Evolutionary conservation across 2,888 invertebrate species (phyloP), one percentile per base, ranked within the genome.

Genomic region (Acanthosepion pharaonis): DNA sequence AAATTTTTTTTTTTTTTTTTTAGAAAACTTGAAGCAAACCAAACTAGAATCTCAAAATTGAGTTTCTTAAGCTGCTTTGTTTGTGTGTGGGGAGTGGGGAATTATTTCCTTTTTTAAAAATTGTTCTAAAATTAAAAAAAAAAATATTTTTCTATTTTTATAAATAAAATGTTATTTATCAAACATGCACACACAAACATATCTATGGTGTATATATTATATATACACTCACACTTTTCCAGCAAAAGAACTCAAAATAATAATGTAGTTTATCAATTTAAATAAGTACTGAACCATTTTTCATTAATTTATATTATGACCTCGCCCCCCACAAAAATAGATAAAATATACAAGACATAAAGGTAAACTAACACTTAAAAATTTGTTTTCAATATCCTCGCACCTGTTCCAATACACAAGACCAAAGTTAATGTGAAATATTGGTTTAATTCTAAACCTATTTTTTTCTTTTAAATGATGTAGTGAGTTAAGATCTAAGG

Each of bases 121-220:
- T n/a, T 33, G 11, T n/a, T 78, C n/a, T 78, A n/a, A 78, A n/a
- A 78, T 78, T 23, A 33, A 33, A 78, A n/a, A 9, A n/a, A 9
- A 78, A 78, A 78, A 78, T 59, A 59, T 59, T 59, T 23, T 59
- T 51, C 51, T 51, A 51, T 8, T 64, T 64, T 78, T 33, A 15
- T 78, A 78, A 78, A 78, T 78, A 78, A 78, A 78, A 78, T n/a
- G n/a, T 78, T 78, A 78, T n/a, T 78, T n/a, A 78, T 78, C n/a
- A 78, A 78, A 15, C n/a, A 78, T 78, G 78, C 78, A 78, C 78
- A 78, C n/a, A 78, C 9, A 78, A 11, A 92, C 25, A 92, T 49
- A 92, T 25, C 49, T 49, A 20, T 20, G 5, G 18, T 92, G 49
- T 20, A 42, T 92, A 92, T 92, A 92, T 23, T 51, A 48, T 92